phyloP scores from a whole-genome alignment of 1,140 invertebrate genomes.

The Formica selysi region DNA sequence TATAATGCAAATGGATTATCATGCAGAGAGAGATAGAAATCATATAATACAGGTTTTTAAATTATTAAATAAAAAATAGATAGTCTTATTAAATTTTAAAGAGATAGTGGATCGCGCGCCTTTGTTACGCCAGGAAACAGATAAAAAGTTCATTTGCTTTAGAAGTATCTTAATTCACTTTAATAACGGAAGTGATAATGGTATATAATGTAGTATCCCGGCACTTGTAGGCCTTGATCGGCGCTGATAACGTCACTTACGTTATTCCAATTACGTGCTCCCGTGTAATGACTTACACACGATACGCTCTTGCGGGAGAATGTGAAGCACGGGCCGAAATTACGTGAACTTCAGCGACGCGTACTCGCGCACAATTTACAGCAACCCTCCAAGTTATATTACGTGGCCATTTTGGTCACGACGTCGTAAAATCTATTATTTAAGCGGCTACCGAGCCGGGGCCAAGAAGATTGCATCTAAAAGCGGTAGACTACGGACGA shows the following conservation, averaged over 20 bases:
- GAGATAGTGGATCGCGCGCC: conserved; percentile 12
- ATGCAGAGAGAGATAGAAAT: background rate
- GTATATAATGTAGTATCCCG: conserved; percentile 45
- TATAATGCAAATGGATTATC: background rate
- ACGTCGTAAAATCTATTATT: conserved; percentile 77
- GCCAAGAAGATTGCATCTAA: conserved; percentile 74
- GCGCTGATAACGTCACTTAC: conserved; percentile 59
- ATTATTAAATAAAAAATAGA: background rate
- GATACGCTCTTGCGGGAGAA: conserved; percentile 45
- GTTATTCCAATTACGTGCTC: conserved; percentile 58
- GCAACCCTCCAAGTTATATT: conserved; percentile 66
- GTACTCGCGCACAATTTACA: conserved; percentile 66
- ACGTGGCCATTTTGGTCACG: conserved; percentile 73
- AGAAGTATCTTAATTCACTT: conserved; percentile 57
- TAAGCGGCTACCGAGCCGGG: conserved; percentile 69
- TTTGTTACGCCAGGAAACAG: conserved; percentile 42
- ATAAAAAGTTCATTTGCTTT: conserved; percentile 57
- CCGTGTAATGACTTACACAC: conserved; percentile 50
- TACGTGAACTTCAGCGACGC: conserved; percentile 60
- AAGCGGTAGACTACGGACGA: conserved; percentile 48
- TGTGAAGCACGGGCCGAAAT: conserved; percentile 54
- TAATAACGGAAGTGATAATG: conserved; percentile 62
- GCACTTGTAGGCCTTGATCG: conserved; percentile 49
- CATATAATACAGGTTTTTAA: background rate
- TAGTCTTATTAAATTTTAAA: conserved; percentile 37